Evolutionary conservation across 2,888 invertebrate species (phyloP).

Genomic region (Brenthis ino): DNA sequence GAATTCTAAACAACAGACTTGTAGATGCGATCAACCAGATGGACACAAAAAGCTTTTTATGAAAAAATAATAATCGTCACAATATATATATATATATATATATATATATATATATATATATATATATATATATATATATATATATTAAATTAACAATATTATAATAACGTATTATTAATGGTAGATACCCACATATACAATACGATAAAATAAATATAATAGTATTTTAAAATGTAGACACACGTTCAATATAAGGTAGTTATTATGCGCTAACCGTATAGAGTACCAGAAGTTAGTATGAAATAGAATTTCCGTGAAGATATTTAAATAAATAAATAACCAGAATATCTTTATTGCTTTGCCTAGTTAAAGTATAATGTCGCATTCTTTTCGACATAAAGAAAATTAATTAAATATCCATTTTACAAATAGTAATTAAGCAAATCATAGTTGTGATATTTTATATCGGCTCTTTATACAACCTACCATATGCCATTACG

Average conservation of each 20-base stretch:
- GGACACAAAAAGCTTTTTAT: too few relatives aligned
- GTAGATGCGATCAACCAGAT: too few relatives aligned
- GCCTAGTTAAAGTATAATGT: neutral
- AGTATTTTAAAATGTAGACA: neutral
- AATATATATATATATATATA: too few relatives aligned
- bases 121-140: too few relatives aligned
- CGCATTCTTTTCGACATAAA: neutral
- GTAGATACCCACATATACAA: neutral
- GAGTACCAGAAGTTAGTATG: neutral
- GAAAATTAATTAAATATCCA: neutral
- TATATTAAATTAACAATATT: too few relatives aligned
- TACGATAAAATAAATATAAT: neutral
- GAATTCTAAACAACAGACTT: too few relatives aligned
- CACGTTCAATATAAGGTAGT: slow-evolving; percentile 6
- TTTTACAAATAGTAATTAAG: neutral
- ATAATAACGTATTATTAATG: too few relatives aligned
- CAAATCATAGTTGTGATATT: too few relatives aligned
- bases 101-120: too few relatives aligned
- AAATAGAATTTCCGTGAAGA: neutral
- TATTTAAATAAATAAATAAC: neutral
- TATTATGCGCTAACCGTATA: slow-evolving; percentile 1
- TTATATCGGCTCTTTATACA: too few relatives aligned
- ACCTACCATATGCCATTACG: too few relatives aligned
- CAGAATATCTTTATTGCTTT: neutral
- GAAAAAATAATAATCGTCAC: too few relatives aligned